Evolutionary conservation across 2,797 vertebrate species (phyloP).

Genomic region (Rhinogobio ventralis): DNA sequence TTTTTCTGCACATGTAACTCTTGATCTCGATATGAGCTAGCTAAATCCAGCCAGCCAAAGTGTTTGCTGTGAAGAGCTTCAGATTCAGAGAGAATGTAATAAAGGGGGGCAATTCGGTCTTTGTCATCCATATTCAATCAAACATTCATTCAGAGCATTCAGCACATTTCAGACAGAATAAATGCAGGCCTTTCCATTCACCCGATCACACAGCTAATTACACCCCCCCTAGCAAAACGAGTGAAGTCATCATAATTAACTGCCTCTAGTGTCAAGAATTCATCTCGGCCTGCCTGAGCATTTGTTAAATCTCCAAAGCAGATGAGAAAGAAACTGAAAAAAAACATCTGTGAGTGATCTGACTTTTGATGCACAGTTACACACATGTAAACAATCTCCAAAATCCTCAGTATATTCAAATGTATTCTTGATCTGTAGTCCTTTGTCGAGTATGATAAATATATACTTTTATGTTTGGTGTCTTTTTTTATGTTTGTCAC

Average conservation of each 20-base stretch:
- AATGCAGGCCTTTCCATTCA: slow-evolving; percentile 57
- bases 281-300: slow-evolving; percentile 64
- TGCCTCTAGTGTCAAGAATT: slow-evolving; percentile 71
- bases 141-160: slow-evolving; percentile 46
- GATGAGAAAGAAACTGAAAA: slow-evolving; percentile 35
- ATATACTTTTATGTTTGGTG: too few relatives aligned
- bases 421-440: not conserved
- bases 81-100: slow-evolving; percentile 6
- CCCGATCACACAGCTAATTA: slow-evolving; percentile 70
- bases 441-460: not conserved
- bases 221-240: slow-evolving; percentile 65
- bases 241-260: slow-evolving; percentile 77
- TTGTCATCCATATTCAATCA: slow-evolving; percentile 33
- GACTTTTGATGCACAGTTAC: not conserved
- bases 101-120: slow-evolving; percentile 21
- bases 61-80: slow-evolving; percentile 35
- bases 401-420: not conserved
- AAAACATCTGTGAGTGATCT: slow-evolving; percentile 14
- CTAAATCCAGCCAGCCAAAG: slow-evolving; percentile 16
- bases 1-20: slow-evolving; percentile 21
- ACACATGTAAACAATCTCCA: not conserved
- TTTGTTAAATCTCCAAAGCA: slow-evolving; percentile 57
- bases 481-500: not conserved
- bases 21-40: not conserved
- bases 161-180: slow-evolving; percentile 54